These are phyloP conservation scores for Melikaiella ostensackeni DNA, from an alignment of 2,888 invertebrate species.

Conservation along the genomic window DNA sequence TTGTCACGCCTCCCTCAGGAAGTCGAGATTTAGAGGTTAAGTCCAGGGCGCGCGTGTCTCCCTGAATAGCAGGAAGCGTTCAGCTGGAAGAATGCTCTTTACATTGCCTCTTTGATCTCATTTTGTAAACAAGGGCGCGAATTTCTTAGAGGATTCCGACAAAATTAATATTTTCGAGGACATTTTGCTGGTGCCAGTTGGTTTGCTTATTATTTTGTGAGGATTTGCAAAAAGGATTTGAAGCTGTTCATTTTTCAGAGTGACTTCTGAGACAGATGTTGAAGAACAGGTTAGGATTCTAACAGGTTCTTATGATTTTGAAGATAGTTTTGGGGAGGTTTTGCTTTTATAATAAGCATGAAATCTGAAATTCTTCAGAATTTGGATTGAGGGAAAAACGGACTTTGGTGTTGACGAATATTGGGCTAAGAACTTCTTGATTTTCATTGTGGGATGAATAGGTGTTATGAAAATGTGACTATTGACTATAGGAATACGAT, in stretches of 20 bases:
- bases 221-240: not conserved
- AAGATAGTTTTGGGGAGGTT: not conserved
- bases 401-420: not conserved
- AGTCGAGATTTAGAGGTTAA: constrained; percentile 46
- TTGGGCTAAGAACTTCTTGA: not conserved
- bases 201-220: not conserved
- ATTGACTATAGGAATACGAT: no score
- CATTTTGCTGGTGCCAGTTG: not conserved
- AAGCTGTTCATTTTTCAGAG: not conserved
- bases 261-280: not conserved
- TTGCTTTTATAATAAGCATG: not conserved
- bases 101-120: not conserved
- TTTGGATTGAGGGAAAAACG: not conserved
- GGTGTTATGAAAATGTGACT: not conserved
- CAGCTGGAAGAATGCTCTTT: constrained; percentile 18
- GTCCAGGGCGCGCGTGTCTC: constrained; percentile 41
- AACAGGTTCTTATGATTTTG: not conserved
- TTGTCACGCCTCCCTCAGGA: constrained; percentile 54
- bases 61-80: not conserved
- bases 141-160: not conserved
- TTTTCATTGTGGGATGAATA: not conserved
- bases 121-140: constrained; percentile 17
- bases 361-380: not conserved
- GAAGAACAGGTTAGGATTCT: not conserved
- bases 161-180: not conserved